A percentile compares a stretch with the other conserved stretches of the same genome.
phyloP scores from a whole-genome alignment of 2,113 vertebrate genomes.

The Campylomormyrus tamandua region DNA sequence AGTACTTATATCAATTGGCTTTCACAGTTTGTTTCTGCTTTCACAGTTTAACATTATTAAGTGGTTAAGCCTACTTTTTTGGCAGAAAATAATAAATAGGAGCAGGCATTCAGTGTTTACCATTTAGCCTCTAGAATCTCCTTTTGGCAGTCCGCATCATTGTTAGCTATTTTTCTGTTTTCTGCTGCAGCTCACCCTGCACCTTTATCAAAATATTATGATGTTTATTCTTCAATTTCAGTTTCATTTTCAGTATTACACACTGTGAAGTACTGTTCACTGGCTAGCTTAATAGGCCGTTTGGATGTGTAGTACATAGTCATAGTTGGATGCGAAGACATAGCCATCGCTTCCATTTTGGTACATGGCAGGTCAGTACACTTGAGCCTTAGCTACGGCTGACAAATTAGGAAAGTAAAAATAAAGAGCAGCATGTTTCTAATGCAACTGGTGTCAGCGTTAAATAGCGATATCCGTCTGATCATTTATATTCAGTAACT shows the following conservation, averaged over 20 bases:
- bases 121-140: background rate
- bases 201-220: background rate
- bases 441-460: background rate
- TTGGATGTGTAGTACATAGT: background rate
- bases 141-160: background rate
- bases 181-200: background rate
- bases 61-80: background rate
- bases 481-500: background rate
- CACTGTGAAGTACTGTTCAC: background rate
- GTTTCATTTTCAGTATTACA: background rate
- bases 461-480: background rate
- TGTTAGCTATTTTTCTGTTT: background rate
- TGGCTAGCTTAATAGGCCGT: background rate
- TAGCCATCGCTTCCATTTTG: background rate
- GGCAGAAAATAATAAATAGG: background rate
- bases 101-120: background rate
- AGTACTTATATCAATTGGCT: background rate
- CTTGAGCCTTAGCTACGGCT: background rate
- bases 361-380: background rate
- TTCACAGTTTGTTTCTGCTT: background rate
- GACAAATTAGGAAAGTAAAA: background rate
- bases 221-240: background rate
- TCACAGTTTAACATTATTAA: background rate
- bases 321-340: background rate
- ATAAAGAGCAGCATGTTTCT: background rate